These are phyloP conservation scores for Polylopha cassiicola DNA, from an alignment of 2,888 invertebrate genomes.

Conservation along the genomic window DNA sequence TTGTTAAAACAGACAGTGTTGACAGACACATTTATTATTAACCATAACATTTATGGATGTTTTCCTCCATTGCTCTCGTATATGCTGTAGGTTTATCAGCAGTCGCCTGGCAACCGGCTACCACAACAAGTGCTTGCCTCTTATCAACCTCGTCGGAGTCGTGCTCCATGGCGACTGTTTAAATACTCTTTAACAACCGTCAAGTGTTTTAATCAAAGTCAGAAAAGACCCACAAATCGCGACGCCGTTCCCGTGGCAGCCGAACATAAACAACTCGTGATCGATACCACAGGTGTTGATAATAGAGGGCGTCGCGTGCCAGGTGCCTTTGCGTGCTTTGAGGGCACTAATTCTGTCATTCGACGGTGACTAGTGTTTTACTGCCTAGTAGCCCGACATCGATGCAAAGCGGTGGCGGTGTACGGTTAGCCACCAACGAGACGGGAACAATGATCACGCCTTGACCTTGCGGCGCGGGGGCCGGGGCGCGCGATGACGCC, in stretches of 20 bases:
- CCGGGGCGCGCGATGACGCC: conserved; percentile 69
- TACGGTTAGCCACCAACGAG: conserved; percentile 51
- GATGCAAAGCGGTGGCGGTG: conserved; percentile 40
- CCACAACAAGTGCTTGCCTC: conserved; percentile 30
- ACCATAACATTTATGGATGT: conserved; percentile 18
- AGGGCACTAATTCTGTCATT: conserved; percentile 23
- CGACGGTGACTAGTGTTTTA: conserved; percentile 33
- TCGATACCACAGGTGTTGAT: conserved; percentile 54
- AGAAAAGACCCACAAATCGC: too few species aligned
- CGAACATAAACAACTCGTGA: conserved; percentile 65
- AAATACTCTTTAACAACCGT: too few species aligned
- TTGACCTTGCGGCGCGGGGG: conserved; percentile 73
- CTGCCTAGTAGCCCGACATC: conserved; percentile 41
- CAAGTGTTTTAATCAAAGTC: too few species aligned
- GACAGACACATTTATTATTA: conserved; percentile 9
- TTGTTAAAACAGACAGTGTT: background rate
- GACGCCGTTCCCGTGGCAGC: conserved; percentile 68
- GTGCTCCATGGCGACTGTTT: too few species aligned
- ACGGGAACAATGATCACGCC: conserved; percentile 68
- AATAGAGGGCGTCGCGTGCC: conserved; percentile 32
- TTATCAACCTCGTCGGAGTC: conserved; percentile 30
- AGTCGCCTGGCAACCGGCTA: conserved; percentile 35
- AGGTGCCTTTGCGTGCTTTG: conserved; percentile 26
- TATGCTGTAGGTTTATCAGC: conserved; percentile 38
- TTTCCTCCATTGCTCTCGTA: conserved; percentile 24